Conservation (phyloP, 2,888 invertebrate species). For the Uloborus plumipes region DNA sequence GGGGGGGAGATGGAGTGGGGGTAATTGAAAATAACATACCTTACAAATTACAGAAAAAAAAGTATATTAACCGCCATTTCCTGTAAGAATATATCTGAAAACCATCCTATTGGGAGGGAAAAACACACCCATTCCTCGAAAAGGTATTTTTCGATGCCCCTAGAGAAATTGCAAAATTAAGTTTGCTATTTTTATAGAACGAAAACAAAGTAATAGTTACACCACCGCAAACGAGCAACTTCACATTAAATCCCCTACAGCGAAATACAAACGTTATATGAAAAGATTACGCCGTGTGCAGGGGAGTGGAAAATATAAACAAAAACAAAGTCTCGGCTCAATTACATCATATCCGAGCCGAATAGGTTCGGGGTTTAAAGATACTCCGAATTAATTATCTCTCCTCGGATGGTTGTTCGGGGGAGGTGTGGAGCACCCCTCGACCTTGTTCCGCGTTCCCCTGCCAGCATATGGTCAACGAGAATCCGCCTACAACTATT, state of each 20-base stretch:
- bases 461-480: constrained; percentile 56
- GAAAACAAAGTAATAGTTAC: too few relatives aligned
- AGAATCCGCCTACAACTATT: constrained; percentile 62
- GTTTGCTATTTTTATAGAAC: too few relatives aligned
- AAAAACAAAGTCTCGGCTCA: constrained; percentile 14
- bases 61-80: too few relatives aligned
- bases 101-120: too few relatives aligned
- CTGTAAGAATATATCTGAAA: too few relatives aligned
- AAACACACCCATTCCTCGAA: too few relatives aligned
- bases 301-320: neutral
- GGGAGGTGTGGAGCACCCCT: constrained; percentile 23
- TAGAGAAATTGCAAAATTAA: too few relatives aligned
- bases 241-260: neutral
- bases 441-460: constrained; percentile 58
- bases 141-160: too few relatives aligned
- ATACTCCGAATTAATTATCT: constrained; percentile 54
- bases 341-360: constrained; percentile 16
- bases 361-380: neutral
- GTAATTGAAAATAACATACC: too few relatives aligned
- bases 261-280: neutral
- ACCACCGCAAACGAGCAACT: neutral
- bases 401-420: constrained; percentile 11
- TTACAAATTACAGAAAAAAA: too few relatives aligned
- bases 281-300: constrained; percentile 2
- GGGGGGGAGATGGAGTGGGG: too few relatives aligned